Conservation (phyloP, 2,888 invertebrate species). For the Temnothorax unifasciatus region DNA sequence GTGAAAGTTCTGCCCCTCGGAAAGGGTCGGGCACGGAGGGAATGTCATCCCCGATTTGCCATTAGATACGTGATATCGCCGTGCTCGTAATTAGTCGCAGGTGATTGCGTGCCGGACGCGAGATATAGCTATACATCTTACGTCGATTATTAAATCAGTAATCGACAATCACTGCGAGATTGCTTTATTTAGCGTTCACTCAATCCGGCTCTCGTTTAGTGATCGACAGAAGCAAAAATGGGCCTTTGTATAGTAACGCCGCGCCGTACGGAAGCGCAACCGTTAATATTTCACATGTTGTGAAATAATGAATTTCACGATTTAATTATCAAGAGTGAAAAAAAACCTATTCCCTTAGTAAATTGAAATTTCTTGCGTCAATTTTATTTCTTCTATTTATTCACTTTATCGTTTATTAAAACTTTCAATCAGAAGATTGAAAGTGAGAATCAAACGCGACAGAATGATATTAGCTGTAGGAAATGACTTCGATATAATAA, state of each 20-base stretch:
- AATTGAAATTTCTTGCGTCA: constrained; percentile 15
- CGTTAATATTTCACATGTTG: constrained; percentile 1
- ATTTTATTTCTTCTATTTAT: background rate
- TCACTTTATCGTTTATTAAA: background rate
- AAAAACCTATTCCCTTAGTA: background rate
- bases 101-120: background rate
- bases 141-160: constrained; percentile 26
- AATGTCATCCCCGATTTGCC: constrained; percentile 14
- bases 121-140: background rate
- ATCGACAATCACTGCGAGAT: constrained; percentile 35
- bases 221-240: constrained; percentile 19
- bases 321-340: background rate
- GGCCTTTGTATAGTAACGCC: background rate
- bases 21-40: constrained; percentile 22
- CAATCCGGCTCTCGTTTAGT: background rate
- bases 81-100: constrained; percentile 35
- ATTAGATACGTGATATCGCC: constrained; percentile 31
- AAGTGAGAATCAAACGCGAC: background rate
- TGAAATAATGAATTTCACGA: background rate
- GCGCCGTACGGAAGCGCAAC: background rate
- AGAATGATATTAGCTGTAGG: background rate
- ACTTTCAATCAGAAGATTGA: background rate
- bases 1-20: constrained; percentile 77
- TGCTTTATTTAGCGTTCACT: background rate
- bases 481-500: background rate